Evolutionary conservation across 2,888 invertebrate species (phyloP).

Genomic region (Nomada ruficornis): DNA sequence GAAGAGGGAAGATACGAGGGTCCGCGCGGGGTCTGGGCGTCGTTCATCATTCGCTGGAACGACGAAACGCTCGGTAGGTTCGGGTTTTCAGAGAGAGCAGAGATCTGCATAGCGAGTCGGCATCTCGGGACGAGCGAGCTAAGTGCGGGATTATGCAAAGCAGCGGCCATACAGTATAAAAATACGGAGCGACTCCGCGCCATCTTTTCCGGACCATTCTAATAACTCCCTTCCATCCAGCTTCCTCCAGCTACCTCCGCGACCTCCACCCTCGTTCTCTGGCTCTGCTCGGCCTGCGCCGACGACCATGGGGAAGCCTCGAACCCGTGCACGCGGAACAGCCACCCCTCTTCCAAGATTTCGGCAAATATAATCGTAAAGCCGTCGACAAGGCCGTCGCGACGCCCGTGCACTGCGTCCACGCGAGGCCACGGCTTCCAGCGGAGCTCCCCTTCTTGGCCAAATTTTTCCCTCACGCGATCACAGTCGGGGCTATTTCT

Average conservation of each 20-base stretch:
- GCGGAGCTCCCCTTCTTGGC: not conserved
- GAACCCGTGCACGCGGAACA: constrained; percentile 42
- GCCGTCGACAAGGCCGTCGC: constrained; percentile 55
- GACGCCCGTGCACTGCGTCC: constrained; percentile 9
- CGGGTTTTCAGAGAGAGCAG: constrained; percentile 73
- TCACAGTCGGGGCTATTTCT: not conserved
- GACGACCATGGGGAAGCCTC: constrained; percentile 34
- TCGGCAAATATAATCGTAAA: constrained; percentile 71
- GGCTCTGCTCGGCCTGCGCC: constrained; percentile 34
- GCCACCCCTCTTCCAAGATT: constrained; percentile 48
- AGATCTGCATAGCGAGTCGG: constrained; percentile 81
- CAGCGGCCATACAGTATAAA: constrained; percentile 85
- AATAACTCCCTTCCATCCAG: constrained; percentile 81
- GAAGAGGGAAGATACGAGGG: constrained; percentile 53
- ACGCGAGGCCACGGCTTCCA: not conserved
- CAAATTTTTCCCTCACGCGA: not conserved
- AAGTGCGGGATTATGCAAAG: constrained; percentile 85
- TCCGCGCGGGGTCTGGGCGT: constrained; percentile 67
- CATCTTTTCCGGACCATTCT: constrained; percentile 85
- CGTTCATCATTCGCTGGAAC: constrained; percentile 81
- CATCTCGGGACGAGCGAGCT: constrained; percentile 83
- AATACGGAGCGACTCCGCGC: constrained; percentile 85
- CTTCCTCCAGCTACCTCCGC: constrained; percentile 63
- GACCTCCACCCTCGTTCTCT: constrained; percentile 62
- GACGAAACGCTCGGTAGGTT: constrained; percentile 78